These are phyloP conservation scores for Antrozous pallidus DNA, from an alignment of 2,797 vertebrate species.

Conservation along the genomic window DNA sequence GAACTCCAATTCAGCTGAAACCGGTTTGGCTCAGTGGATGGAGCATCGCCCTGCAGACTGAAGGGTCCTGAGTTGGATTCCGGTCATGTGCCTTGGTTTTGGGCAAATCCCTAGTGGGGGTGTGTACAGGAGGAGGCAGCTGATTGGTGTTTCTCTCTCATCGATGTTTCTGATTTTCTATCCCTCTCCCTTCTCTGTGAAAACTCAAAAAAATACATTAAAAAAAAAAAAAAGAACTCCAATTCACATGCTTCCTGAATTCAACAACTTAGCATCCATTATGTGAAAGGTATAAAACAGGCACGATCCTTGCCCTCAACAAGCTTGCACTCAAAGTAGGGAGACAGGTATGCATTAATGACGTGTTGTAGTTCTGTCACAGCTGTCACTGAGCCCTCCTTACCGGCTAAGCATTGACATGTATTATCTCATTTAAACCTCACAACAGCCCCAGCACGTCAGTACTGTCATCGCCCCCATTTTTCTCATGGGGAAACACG, in stretches of 20 bases:
- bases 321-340: not conserved
- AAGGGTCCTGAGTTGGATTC: no score
- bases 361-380: not conserved
- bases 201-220: no score
- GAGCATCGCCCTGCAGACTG: no score
- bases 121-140: no score
- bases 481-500: not conserved
- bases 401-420: not conserved
- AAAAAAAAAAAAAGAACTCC: no score
- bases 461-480: no score
- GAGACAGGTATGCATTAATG: not conserved
- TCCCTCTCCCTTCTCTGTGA: no score
- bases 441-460: not conserved
- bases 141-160: no score
- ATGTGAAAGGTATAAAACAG: not conserved
- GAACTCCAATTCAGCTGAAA: not conserved
- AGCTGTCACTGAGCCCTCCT: not conserved
- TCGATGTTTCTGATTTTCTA: no score
- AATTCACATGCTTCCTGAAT: not conserved
- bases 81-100: no score
- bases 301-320: not conserved
- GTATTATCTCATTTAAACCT: not conserved
- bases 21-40: no score
- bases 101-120: no score
- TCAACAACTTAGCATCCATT: not conserved